Evolutionary conservation across 2,888 invertebrate species (phyloP), one percentile per base, ranked within the genome.

Genomic region (Pharmacophagus antenor): DNA sequence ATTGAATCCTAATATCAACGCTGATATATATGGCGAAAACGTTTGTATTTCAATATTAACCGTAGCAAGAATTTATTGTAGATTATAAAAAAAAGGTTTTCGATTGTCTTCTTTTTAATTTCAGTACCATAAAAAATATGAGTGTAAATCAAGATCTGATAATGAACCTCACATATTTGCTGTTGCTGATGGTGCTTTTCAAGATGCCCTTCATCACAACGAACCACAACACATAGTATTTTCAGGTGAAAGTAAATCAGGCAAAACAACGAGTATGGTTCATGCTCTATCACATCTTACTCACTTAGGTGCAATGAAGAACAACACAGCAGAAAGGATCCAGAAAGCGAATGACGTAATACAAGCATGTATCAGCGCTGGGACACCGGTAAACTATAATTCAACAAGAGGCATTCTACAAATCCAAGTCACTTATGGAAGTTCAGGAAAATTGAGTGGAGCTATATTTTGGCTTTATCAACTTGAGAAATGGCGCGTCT

Each of bases 141-240:
- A 93, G 74, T 95, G 93, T 76, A 97, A 97, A 85, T 95, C 96
- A 0, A 93, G 96, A 67, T 97, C 96, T 2, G 97, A 97, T 77
- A 96, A 97, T 78, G 94, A 95, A 41, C 97, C 98, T 0, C 98
- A 98, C 74, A 95, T 98, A 69, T 98, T 95, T 79, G 93, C 96
- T 2, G 94, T 97, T 21, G 97, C 97, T 10, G 97, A 98, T 76
- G 94, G 95, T 63, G 96, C 97, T 37, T 97, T 95, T 79, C 97
- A 98, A 88, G 95, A 97, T 75, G 96, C 97, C 85, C 84, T 97
- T 67, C 98, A 98, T 79, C 96, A 98, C 78, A 94, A 95, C 68
- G 94, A 95, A 68, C 94, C 95, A 2, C 97, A 98, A 81, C 95
- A 96, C 79, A 94, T 98, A 62, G 92, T 98, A 5, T 93, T 98